phyloP scores from a whole-genome alignment of 2,113 vertebrate genomes.

The Leucopsar rothschildi region DNA sequence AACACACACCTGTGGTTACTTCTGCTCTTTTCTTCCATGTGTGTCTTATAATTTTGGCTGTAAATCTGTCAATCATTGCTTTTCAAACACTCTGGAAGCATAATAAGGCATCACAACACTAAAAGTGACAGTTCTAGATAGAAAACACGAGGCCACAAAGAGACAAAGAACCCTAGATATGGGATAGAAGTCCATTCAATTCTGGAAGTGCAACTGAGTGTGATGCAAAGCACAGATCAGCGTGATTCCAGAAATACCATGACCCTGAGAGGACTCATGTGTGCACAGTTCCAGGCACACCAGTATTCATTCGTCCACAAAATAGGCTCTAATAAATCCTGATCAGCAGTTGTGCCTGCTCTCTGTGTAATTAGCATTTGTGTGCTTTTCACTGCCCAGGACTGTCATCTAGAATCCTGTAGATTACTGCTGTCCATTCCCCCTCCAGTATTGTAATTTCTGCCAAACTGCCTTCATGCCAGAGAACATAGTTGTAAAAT shows the following conservation, averaged over 20 bases:
- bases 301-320: conserved; percentile 11
- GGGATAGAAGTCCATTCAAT: neutral
- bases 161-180: neutral
- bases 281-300: conserved; percentile 9
- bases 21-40: neutral
- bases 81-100: neutral
- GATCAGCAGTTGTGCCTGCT: neutral
- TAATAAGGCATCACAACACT: neutral
- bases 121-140: neutral
- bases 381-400: neutral
- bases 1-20: neutral
- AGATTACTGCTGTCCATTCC: neutral
- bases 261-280: neutral
- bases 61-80: neutral
- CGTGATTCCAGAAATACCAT: neutral
- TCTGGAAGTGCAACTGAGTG: neutral
- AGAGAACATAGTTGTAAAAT: neutral
- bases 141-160: neutral
- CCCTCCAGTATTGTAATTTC: neutral
- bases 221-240: neutral
- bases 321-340: conserved; percentile 56
- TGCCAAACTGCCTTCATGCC: neutral
- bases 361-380: conserved; percentile 12
- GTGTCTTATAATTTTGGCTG: neutral
- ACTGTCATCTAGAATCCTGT: neutral